A percentile compares a stretch with the other conserved stretches of the same genome.
phyloP scores from a whole-genome alignment of 2,888 invertebrate genomes.

The Meteorus cinctellus region DNA sequence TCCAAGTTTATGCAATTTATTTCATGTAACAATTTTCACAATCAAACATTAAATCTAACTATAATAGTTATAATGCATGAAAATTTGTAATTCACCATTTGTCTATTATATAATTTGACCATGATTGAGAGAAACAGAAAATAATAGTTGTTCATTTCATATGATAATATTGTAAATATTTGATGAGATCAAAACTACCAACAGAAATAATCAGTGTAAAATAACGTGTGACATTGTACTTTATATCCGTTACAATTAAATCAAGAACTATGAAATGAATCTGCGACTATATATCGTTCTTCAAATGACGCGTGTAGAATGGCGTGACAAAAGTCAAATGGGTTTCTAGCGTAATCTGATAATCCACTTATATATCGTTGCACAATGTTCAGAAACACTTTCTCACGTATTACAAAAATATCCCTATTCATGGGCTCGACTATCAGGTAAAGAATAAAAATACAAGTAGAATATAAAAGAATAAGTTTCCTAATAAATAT shows the following conservation, averaged over 20 bases:
- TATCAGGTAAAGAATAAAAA: not conserved
- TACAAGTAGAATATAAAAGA: not conserved
- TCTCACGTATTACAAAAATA: conserved; percentile 1
- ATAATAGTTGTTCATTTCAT: no score
- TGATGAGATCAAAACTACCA: no score
- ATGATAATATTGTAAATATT: no score
- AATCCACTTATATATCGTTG: conserved; percentile 11
- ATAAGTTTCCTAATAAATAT: not conserved
- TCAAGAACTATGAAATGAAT: not conserved
- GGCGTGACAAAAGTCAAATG: conserved; percentile 13
- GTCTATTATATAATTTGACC: no score
- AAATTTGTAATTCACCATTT: no score
- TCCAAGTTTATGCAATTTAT: no score
- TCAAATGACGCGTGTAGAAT: not conserved
- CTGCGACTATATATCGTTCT: not conserved
- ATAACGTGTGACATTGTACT: not conserved
- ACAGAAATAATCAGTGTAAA: not conserved
- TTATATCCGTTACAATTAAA: not conserved
- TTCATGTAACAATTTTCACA: no score
- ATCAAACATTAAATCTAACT: no score
- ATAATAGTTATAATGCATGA: no score
- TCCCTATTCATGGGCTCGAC: not conserved
- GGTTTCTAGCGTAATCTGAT: conserved; percentile 2
- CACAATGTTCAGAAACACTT: conserved; percentile 16
- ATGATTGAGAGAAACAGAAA: no score